A percentile compares a stretch with the other conserved stretches of the same genome.
These are phyloP conservation scores for Ceramica pisi DNA, from an alignment of 2,888 invertebrate genomes.

Conservation along the genomic window DNA sequence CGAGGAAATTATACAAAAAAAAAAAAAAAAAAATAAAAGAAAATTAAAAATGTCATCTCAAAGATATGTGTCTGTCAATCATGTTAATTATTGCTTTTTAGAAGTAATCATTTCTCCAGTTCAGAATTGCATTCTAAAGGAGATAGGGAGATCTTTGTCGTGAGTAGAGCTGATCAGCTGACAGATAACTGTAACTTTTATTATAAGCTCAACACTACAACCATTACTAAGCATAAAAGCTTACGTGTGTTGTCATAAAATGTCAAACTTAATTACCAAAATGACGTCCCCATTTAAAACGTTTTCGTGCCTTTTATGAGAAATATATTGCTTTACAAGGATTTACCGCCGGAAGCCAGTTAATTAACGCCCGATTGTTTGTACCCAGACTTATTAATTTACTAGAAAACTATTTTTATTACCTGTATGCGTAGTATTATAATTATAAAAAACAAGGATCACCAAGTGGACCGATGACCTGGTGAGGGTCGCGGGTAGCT, in stretches of 20 bases:
- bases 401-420: slow-evolving; percentile 41
- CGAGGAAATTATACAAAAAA: not conserved
- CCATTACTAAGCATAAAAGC: not conserved
- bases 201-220: not conserved
- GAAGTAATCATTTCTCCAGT: not conserved
- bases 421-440: slow-evolving; percentile 14
- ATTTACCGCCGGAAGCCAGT: slow-evolving; percentile 54
- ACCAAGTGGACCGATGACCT: too few relatives aligned
- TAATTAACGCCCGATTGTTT: slow-evolving; percentile 60
- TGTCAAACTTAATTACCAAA: slow-evolving; percentile 40
- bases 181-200: not conserved
- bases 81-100: not conserved
- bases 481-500: too few relatives aligned
- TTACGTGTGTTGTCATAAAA: slow-evolving; percentile 25
- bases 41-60: not conserved
- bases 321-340: slow-evolving; percentile 45
- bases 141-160: not conserved
- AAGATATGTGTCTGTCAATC: not conserved
- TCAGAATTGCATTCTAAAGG: not conserved
- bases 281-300: slow-evolving; percentile 49
- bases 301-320: slow-evolving; percentile 35
- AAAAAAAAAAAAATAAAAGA: not conserved
- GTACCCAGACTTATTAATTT: slow-evolving; percentile 45
- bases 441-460: not conserved
- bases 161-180: not conserved